These are phyloP conservation scores for Psittacus erithacus DNA, from an alignment of 2,113 vertebrate species.

Conservation along the genomic window DNA sequence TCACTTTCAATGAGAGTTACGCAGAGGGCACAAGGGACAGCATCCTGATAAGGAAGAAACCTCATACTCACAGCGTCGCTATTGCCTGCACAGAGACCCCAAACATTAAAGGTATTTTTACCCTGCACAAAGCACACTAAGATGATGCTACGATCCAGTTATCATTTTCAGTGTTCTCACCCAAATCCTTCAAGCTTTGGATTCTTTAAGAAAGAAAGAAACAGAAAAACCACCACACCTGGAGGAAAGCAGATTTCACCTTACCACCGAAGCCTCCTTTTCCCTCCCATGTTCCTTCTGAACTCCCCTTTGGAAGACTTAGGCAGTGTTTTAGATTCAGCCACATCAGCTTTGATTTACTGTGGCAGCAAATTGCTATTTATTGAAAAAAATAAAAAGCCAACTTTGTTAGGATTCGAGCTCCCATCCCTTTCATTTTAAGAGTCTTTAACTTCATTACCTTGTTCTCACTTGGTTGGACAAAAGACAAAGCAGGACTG, in stretches of 20 bases:
- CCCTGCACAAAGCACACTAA: background rate
- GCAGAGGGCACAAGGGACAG: background rate
- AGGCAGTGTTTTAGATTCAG: background rate
- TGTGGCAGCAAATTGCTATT: background rate
- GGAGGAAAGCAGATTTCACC: background rate
- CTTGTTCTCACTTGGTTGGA: background rate
- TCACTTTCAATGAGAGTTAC: background rate
- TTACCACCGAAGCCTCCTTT: background rate
- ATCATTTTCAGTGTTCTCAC: rapidly evolving
- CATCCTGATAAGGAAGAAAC: background rate
- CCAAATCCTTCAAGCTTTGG: background rate
- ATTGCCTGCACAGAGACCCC: background rate
- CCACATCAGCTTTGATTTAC: background rate
- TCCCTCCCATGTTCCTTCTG: background rate
- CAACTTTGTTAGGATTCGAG: background rate
- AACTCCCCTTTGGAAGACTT: background rate
- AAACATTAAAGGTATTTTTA: background rate
- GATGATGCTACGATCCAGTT: rapidly evolving
- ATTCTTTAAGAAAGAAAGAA: background rate
- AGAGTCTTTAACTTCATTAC: background rate
- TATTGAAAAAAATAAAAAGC: background rate
- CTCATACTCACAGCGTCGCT: rapidly evolving
- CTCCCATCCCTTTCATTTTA: background rate
- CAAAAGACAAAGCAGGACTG: background rate
- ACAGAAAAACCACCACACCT: background rate